Percentiles rank a stretch among this genome's conserved stretches.
These are phyloP conservation scores for Pterostichus niger DNA, from an alignment of 2,888 invertebrate genomes.

Conservation along the genomic window DNA sequence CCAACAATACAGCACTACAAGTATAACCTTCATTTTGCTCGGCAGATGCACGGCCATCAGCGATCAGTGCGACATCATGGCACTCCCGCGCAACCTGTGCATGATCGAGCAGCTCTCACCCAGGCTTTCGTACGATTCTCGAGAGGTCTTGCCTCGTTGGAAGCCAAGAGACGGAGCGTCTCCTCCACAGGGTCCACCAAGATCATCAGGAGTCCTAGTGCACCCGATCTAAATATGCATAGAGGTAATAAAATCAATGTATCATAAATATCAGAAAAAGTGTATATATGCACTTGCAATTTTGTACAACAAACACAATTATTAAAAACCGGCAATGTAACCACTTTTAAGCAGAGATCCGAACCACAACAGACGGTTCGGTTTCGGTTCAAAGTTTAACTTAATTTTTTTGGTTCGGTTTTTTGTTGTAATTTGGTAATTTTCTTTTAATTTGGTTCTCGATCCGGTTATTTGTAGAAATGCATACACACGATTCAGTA, in stretches of 20 bases:
- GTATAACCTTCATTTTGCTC: background rate
- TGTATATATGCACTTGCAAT: background rate
- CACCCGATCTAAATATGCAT: slow-evolving; percentile 79
- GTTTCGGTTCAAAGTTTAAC: background rate
- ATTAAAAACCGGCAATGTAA: no score
- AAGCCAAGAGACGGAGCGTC: slow-evolving; percentile 57
- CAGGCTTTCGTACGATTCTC: slow-evolving; percentile 79
- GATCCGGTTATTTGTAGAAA: no score
- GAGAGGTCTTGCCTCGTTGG: slow-evolving; percentile 74
- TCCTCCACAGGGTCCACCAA: slow-evolving; percentile 70
- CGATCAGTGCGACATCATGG: slow-evolving; percentile 50
- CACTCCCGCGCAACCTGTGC: slow-evolving; percentile 71
- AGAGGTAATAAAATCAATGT: slow-evolving; percentile 65
- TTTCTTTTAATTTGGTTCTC: no score
- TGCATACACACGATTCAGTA: no score
- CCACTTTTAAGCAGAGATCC: no score
- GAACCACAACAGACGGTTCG: no score
- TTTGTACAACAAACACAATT: no score
- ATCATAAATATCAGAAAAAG: background rate
- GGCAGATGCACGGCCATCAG: slow-evolving; percentile 22
- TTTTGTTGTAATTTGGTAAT: background rate
- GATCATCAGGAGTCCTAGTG: slow-evolving; percentile 80
- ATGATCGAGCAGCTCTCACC: slow-evolving; percentile 74
- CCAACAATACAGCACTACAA: no score
- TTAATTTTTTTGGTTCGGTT: background rate